A percentile compares a stretch with the other conserved stretches of the same genome.
These are phyloP conservation scores for Glyptemys insculpta DNA, from an alignment of 2,797 vertebrate species.

Conservation along the genomic window DNA sequence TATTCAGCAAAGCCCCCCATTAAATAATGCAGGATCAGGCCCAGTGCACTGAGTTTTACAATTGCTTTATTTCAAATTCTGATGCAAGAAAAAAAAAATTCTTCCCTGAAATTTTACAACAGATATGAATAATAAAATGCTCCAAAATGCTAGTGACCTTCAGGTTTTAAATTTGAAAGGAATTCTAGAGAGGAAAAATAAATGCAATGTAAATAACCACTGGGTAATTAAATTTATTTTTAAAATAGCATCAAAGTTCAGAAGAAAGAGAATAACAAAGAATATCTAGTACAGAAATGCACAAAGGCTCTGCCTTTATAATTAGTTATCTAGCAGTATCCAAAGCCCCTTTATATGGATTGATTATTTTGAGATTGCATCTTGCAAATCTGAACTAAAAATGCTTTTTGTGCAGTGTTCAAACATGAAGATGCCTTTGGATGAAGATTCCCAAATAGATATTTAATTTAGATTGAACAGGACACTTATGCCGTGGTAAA, in stretches of 20 bases:
- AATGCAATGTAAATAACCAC: slow-evolving; percentile 62
- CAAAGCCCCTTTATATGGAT: slow-evolving; percentile 55
- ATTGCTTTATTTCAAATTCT: slow-evolving; percentile 31
- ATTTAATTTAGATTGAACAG: slow-evolving; percentile 83
- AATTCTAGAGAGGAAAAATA: slow-evolving; percentile 60
- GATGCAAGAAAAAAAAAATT: slow-evolving; percentile 58
- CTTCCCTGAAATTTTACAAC: slow-evolving; percentile 41
- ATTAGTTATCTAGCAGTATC: slow-evolving; percentile 64
- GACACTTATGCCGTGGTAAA: slow-evolving; percentile 77
- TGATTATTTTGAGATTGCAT: slow-evolving; percentile 69
- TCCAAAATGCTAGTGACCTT: slow-evolving; percentile 55
- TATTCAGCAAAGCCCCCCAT: background rate
- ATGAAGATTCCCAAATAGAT: slow-evolving; percentile 73
- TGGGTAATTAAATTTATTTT: slow-evolving; percentile 45
- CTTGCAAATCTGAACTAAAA: slow-evolving; percentile 70
- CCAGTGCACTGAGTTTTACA: background rate
- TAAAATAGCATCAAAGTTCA: slow-evolving; percentile 49
- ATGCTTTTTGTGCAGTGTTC: slow-evolving; percentile 66
- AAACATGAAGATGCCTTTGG: slow-evolving; percentile 74
- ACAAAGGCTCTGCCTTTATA: slow-evolving; percentile 36
- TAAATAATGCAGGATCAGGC: background rate
- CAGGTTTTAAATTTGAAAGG: slow-evolving; percentile 64
- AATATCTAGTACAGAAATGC: background rate
- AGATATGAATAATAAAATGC: slow-evolving; percentile 48
- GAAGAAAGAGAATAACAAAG: slow-evolving; percentile 45